Conservation (phyloP, 2,113 vertebrate species). For the Arvicanthis niloticus region DNA sequence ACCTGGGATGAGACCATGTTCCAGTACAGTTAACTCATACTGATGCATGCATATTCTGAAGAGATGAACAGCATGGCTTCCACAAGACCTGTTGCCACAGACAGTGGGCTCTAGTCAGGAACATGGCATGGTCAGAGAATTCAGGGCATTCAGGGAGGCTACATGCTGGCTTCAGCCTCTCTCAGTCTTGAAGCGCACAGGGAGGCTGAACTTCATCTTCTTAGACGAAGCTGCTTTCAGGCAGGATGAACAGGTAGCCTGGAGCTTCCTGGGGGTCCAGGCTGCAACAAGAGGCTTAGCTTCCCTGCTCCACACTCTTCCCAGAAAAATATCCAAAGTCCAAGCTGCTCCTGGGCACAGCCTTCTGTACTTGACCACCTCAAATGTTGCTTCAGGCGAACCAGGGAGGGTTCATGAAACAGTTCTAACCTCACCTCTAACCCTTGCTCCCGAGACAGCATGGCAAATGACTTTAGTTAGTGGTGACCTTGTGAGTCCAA, state of each 20-base stretch:
- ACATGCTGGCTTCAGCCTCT: rapidly evolving
- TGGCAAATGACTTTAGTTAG: background rate
- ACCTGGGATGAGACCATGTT: background rate
- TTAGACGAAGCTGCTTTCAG: background rate
- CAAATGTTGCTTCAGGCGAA: background rate
- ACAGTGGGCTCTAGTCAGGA: background rate
- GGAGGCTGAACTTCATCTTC: background rate
- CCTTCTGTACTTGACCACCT: background rate
- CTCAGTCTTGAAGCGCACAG: background rate
- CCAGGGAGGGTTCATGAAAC: background rate
- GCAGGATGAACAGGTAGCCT: background rate
- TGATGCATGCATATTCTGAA: background rate
- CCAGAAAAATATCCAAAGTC: background rate
- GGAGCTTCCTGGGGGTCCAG: background rate
- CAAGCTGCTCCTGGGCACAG: background rate
- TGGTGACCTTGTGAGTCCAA: background rate
- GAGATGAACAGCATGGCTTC: background rate
- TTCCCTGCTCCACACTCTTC: background rate
- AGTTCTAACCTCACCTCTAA: background rate
- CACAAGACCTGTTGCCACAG: background rate
- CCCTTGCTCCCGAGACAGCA: background rate
- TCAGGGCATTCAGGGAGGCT: background rate
- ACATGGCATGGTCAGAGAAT: background rate
- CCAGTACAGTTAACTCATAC: background rate
- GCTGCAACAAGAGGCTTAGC: too few relatives aligned